phyloP scores from a whole-genome alignment of 2,888 invertebrate genomes.

The Agrotis exclamationis region DNA sequence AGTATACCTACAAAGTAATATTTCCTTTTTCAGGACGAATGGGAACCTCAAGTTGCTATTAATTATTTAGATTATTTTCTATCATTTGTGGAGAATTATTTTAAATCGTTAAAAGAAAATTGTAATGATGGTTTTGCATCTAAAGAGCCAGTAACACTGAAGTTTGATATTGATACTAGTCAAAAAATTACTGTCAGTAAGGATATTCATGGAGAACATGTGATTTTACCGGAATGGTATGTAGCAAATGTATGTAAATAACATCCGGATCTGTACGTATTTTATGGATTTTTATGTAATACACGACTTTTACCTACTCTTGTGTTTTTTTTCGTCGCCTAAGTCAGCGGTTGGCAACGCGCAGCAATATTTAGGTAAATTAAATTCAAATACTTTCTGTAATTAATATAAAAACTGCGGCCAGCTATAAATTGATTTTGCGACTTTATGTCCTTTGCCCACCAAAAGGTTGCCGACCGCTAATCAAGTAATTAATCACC shows the following conservation, averaged over 20 bases:
- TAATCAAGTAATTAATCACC: too few species aligned
- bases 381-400: too few species aligned
- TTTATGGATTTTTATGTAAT: neutral
- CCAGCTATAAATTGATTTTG: too few species aligned
- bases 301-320: neutral
- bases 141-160: conserved; percentile 59
- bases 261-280: neutral
- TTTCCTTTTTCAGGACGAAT: conserved; percentile 67
- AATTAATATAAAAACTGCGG: too few species aligned
- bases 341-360: too few species aligned
- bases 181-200: conserved; percentile 55
- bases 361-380: too few species aligned
- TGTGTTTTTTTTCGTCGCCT: neutral
- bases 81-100: conserved; percentile 61
- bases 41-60: conserved; percentile 67
- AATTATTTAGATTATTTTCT: conserved; percentile 67
- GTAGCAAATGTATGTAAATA: conserved; percentile 26
- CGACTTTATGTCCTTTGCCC: too few species aligned
- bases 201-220: conserved; percentile 44
- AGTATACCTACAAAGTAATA: neutral
- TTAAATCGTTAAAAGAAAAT: conserved; percentile 42
- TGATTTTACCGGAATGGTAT: conserved; percentile 72
- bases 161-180: conserved; percentile 60
- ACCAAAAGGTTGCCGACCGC: too few species aligned
- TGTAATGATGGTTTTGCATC: conserved; percentile 15